A percentile compares a stretch with the other conserved stretches of the same genome.
These are phyloP conservation scores for Tarsius wallacei DNA, from an alignment of 2,797 vertebrate genomes.

Conservation along the genomic window DNA sequence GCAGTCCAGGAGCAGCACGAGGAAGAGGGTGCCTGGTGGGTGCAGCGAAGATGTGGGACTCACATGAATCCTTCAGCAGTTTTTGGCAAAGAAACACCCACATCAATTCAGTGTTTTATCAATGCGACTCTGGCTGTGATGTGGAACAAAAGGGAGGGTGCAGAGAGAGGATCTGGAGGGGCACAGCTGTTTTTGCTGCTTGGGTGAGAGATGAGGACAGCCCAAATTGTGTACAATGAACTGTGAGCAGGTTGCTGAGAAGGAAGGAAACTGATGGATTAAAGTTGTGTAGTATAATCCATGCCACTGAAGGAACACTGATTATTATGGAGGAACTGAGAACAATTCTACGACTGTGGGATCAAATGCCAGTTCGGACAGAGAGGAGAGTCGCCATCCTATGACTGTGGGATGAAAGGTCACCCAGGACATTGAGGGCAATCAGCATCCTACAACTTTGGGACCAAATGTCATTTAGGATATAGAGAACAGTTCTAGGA, in stretches of 20 bases:
- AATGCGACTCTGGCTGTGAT: neutral
- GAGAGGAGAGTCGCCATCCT: neutral
- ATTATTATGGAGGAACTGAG: neutral
- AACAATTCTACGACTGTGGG: neutral
- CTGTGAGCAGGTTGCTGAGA: neutral
- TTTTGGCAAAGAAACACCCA: neutral
- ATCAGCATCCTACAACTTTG: no score
- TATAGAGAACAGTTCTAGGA: no score
- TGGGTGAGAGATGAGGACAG: neutral
- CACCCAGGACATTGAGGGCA: no score
- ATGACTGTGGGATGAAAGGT: neutral
- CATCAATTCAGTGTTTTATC: neutral
- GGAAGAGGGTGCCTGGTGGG: neutral
- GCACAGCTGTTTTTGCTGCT: neutral
- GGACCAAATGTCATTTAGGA: no score
- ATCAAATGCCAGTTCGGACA: neutral
- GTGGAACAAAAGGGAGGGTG: no score
- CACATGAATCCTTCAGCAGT: no score
- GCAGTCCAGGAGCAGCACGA: neutral
- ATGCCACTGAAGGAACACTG: neutral
- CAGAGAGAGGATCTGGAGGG: no score
- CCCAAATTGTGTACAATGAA: neutral
- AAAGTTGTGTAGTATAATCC: neutral
- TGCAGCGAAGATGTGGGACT: neutral
- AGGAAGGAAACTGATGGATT: neutral